Conservation (phyloP, 2,888 invertebrate genomes). For the Orthosia incerta region DNA sequence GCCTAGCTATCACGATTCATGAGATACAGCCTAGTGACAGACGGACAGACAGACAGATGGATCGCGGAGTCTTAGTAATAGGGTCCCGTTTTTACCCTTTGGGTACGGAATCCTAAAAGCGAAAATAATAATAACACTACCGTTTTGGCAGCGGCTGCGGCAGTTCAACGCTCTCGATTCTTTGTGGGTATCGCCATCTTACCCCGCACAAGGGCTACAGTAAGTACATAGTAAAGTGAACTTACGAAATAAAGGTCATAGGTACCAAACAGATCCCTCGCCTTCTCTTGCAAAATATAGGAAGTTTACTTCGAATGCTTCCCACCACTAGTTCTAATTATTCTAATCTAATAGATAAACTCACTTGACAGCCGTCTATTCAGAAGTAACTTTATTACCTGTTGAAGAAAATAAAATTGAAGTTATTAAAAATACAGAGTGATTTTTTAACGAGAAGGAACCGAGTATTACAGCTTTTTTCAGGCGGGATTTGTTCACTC, state of each 20-base stretch:
- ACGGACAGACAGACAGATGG: too few species aligned
- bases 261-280: background rate
- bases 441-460: background rate
- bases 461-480: too few species aligned
- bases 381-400: constrained; percentile 52
- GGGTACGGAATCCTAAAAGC: too few species aligned
- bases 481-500: background rate
- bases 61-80: too few species aligned
- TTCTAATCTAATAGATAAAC: constrained; percentile 27
- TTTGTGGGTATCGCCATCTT: too few species aligned
- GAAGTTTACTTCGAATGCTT: background rate
- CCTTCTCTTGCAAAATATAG: background rate
- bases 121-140: too few species aligned
- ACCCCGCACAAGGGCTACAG: too few species aligned
- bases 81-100: too few species aligned
- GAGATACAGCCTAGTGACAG: too few species aligned
- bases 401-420: constrained; percentile 44
- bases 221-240: background rate
- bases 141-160: too few species aligned
- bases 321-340: background rate
- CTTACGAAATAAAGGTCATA: background rate
- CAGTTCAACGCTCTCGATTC: too few species aligned
- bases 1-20: too few species aligned
- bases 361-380: constrained; percentile 49
- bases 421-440: constrained; percentile 23